Percentiles rank a stretch among this genome's conserved stretches.
Evolutionary conservation across 2,113 vertebrate genomes (phyloP).

Genomic region (Gopherus flavomarginatus): DNA sequence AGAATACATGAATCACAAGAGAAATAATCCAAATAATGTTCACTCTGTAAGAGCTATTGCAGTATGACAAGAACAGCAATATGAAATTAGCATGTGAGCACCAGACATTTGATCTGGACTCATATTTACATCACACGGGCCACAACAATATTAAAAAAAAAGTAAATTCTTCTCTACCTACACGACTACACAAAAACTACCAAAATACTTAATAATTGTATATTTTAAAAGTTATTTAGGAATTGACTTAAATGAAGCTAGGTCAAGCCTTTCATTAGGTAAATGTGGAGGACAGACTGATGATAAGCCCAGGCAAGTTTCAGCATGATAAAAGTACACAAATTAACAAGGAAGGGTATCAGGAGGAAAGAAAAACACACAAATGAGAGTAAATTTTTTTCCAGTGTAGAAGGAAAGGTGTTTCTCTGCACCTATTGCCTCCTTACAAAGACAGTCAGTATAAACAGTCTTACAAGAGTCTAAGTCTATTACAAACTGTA

Average conservation of each 20-base stretch:
- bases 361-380: constrained; percentile 32
- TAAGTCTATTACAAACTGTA: neutral
- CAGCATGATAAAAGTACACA: constrained; percentile 35
- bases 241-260: neutral
- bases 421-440: neutral
- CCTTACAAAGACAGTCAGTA: constrained; percentile 1
- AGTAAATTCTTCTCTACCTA: neutral
- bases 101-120: neutral
- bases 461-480: constrained; percentile 35
- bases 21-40: neutral
- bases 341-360: constrained; percentile 57
- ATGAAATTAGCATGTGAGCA: neutral
- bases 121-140: neutral
- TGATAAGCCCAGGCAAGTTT: constrained; percentile 40
- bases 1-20: constrained; percentile 5
- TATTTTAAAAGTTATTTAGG: neutral
- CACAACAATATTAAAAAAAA: neutral
- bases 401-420: constrained; percentile 11
- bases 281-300: constrained; percentile 26
- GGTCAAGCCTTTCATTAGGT: constrained; percentile 3
- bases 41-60: neutral
- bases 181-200: neutral
- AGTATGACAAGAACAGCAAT: neutral
- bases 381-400: constrained; percentile 56
- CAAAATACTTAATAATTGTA: neutral